These are phyloP conservation scores for Lepidotrigona ventralis DNA, from an alignment of 1,140 invertebrate species.

Conservation along the genomic window DNA sequence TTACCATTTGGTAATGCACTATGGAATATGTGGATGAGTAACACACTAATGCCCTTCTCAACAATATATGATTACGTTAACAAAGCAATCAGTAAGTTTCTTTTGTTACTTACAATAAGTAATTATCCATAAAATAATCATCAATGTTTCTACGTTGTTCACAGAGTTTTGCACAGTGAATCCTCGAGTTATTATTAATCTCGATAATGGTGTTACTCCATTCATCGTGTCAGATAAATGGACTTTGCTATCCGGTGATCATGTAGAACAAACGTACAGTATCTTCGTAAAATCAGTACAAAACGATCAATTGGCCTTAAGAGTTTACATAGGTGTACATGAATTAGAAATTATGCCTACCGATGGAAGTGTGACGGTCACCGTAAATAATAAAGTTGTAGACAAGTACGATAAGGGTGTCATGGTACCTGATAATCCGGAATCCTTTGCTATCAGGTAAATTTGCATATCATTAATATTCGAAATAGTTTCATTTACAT, in stretches of 20 bases:
- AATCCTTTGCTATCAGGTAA: conserved; percentile 58
- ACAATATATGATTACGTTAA: conserved; percentile 41
- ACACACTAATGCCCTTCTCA: conserved; percentile 54
- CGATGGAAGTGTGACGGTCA: conserved; percentile 27
- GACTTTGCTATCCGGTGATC: conserved; percentile 63
- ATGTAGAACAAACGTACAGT: conserved; percentile 52
- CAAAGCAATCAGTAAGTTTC: conserved; percentile 44
- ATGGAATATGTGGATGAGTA: conserved; percentile 59
- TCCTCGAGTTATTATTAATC: conserved; percentile 53
- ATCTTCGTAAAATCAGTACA: conserved; percentile 61
- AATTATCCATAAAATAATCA: too few species aligned
- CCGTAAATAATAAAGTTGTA: conserved; percentile 54
- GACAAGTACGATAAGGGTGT: conserved; percentile 50
- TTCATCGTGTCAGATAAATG: conserved; percentile 56
- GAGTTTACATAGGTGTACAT: conserved; percentile 48
- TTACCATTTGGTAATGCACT: conserved; percentile 56
- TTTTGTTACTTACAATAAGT: background rate
- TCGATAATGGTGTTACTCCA: conserved; percentile 57
- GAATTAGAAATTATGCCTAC: conserved; percentile 58
- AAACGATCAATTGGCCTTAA: conserved; percentile 54
- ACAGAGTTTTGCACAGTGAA: conserved; percentile 67
- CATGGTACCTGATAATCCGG: conserved; percentile 46
- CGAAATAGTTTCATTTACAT: background rate
- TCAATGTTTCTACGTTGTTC: background rate
- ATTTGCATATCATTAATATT: background rate